These are phyloP conservation scores for Unio pictorum DNA, from an alignment of 2,888 invertebrate species.

Conservation along the genomic window DNA sequence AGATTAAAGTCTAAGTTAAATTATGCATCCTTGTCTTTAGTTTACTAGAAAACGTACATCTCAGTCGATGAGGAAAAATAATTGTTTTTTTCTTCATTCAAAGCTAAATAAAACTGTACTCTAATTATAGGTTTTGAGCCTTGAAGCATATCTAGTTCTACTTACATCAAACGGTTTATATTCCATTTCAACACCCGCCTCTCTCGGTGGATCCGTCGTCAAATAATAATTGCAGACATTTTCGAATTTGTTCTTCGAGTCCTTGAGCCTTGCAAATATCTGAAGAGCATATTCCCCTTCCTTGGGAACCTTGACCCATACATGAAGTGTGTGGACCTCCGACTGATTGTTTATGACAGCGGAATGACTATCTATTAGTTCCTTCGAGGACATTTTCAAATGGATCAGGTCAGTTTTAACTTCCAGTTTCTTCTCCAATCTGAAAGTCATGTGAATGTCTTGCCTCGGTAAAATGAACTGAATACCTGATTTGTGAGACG, in stretches of 20 bases:
- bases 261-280: slow-evolving; percentile 18
- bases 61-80: too few species aligned
- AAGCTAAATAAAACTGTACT: too few species aligned
- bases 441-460: slow-evolving; percentile 29
- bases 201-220: slow-evolving; percentile 30
- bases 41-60: too few species aligned
- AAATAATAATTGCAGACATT: slow-evolving; percentile 36
- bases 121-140: too few species aligned
- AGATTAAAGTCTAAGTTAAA: too few species aligned
- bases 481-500: slow-evolving; percentile 30
- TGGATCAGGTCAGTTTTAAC: slow-evolving; percentile 15
- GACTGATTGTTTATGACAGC: slow-evolving; percentile 29
- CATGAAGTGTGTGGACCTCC: slow-evolving; percentile 19
- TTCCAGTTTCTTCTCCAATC: slow-evolving; percentile 12
- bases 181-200: slow-evolving; percentile 16
- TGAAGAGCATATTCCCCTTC: slow-evolving; percentile 34
- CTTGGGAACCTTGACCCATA: slow-evolving; percentile 16
- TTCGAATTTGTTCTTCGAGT: slow-evolving; percentile 7
- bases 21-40: too few species aligned
- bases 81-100: too few species aligned
- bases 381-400: too few species aligned
- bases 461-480: slow-evolving; percentile 29
- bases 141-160: not conserved
- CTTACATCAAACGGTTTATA: slow-evolving; percentile 30
- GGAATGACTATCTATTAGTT: too few species aligned